Percentiles rank a stretch among this genome's conserved stretches.
Conservation (phyloP, 2,797 vertebrate genomes). For the Nothura maculosa region DNA sequence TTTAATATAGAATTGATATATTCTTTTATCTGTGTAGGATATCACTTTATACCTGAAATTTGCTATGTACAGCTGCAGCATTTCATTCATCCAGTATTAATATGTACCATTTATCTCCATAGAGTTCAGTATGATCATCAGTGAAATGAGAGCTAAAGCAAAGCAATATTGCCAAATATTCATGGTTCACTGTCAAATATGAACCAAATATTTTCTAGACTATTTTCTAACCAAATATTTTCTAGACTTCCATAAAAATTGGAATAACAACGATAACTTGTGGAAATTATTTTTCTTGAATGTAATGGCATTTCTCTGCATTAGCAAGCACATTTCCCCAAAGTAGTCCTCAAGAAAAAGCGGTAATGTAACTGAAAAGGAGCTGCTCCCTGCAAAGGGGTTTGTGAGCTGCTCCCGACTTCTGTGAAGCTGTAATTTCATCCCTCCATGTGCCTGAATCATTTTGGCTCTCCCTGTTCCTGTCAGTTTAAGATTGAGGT, state of each 20-base stretch:
- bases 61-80: slow-evolving; percentile 16
- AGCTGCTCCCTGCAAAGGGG: background rate
- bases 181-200: too few relatives aligned
- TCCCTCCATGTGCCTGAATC: too few relatives aligned
- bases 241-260: background rate
- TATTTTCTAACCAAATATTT: background rate
- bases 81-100: slow-evolving; percentile 36
- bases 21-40: background rate
- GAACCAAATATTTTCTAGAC: background rate
- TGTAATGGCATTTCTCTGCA: background rate
- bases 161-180: too few relatives aligned
- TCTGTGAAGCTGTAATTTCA: too few relatives aligned
- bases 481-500: background rate
- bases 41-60: slow-evolving; percentile 32
- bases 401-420: background rate
- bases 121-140: background rate
- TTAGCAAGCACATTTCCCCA: background rate
- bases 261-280: background rate
- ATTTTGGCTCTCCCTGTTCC: background rate
- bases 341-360: too few relatives aligned
- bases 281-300: background rate
- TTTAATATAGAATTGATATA: too few relatives aligned
- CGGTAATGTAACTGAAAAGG: too few relatives aligned
- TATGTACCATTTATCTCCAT: slow-evolving; percentile 9
- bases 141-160: background rate